Conservation (phyloP, 2,888 invertebrate species). For the Spicauda simplicius region DNA sequence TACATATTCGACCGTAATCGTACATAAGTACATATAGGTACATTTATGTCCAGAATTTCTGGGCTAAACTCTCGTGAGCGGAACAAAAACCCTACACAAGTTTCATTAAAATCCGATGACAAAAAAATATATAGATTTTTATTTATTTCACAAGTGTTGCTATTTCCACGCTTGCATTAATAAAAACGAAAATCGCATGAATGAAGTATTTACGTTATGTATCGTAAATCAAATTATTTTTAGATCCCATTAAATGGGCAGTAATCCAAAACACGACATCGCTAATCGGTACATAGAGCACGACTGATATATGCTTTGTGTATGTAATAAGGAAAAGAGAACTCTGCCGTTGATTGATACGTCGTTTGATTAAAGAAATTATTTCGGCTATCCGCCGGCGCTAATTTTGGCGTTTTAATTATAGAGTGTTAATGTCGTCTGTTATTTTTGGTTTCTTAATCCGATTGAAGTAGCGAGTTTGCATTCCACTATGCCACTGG, state of each 20-base stretch:
- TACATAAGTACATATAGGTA: no score
- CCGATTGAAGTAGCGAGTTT: no score
- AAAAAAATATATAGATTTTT: no score
- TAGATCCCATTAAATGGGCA: conserved; percentile 26
- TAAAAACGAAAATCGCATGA: no score
- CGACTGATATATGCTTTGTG: conserved; percentile 32
- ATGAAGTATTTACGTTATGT: not conserved
- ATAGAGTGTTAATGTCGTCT: conserved; percentile 30
- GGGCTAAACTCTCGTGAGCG: no score
- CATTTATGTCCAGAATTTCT: no score
- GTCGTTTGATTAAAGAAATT: conserved; percentile 36
- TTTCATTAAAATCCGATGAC: no score
- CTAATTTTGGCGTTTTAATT: conserved; percentile 22
- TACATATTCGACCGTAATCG: no score
- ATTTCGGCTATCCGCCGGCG: conserved; percentile 28
- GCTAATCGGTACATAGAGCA: conserved; percentile 20
- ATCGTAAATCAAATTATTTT: conserved; percentile 17
- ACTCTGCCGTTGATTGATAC: conserved; percentile 28
- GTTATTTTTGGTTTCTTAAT: not conserved
- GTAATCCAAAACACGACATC: conserved; percentile 23
- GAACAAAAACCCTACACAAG: no score
- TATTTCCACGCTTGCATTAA: no score
- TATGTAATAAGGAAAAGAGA: conserved; percentile 33
- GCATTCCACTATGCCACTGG: no score
- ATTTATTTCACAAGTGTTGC: no score